Evolutionary conservation across 2,888 invertebrate species (phyloP).

Genomic region (Chironomus tentans): DNA sequence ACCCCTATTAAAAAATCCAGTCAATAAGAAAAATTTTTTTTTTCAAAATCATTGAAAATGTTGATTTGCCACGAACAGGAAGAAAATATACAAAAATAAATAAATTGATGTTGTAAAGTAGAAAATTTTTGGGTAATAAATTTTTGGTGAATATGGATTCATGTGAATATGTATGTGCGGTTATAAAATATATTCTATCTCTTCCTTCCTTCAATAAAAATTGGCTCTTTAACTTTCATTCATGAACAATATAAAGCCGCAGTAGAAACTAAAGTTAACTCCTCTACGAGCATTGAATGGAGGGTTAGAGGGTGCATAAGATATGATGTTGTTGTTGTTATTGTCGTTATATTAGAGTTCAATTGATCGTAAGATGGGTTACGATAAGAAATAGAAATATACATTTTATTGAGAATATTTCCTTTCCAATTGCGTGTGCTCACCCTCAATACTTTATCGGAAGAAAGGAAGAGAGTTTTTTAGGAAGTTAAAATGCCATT

Average conservation of each 20-base stretch:
- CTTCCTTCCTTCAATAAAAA: neutral
- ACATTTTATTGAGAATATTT: neutral
- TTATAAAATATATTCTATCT: neutral
- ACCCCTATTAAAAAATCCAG: too few relatives aligned
- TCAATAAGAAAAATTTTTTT: too few relatives aligned
- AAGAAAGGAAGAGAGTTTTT: neutral
- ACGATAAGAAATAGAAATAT: conserved; percentile 7
- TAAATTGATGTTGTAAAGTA: conserved; percentile 21
- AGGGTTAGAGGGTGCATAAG: conserved; percentile 20
- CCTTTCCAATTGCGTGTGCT: conserved; percentile 5
- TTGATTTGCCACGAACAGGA: neutral
- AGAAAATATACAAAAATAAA: neutral
- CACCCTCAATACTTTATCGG: neutral
- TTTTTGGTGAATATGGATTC: neutral
- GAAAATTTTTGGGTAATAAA: neutral
- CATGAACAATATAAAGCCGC: neutral
- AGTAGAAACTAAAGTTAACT: neutral
- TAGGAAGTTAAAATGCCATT: too few relatives aligned
- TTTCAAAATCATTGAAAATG: conserved; percentile 8
- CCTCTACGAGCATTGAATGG: neutral
- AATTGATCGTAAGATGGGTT: conserved; percentile 26
- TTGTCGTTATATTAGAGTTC: conserved; percentile 18
- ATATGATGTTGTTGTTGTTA: neutral
- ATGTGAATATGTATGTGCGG: neutral
- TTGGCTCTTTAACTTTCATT: neutral